These are phyloP conservation scores for Hyperoplus lanceolatus DNA, from an alignment of 2,797 vertebrate species.

Conservation along the genomic window DNA sequence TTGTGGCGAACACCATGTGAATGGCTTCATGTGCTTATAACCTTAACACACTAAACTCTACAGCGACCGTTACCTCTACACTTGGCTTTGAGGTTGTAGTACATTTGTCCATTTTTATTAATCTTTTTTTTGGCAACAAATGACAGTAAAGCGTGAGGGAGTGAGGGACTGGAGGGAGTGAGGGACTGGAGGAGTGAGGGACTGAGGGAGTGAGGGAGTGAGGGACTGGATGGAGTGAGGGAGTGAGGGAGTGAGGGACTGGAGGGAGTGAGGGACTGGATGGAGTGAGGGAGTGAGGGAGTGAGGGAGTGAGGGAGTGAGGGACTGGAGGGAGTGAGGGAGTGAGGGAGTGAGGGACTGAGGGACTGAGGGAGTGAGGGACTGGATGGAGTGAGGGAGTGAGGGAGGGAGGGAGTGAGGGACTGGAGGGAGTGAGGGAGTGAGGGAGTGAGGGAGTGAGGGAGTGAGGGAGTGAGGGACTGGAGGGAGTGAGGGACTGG, in stretches of 20 bases:
- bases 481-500: slow-evolving; percentile 6
- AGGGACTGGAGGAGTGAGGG: no score
- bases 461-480: not conserved
- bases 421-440: slow-evolving; percentile 5
- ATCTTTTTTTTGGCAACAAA: slow-evolving; percentile 38
- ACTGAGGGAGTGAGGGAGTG: no score
- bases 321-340: no score
- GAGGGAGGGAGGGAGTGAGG: not conserved
- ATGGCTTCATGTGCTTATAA: not conserved
- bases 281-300: not conserved
- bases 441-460: not conserved
- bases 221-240: no score
- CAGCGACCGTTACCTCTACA: not conserved
- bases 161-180: no score
- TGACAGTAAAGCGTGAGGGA: not conserved
- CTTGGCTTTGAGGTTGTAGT: slow-evolving; percentile 17
- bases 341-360: no score
- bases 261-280: no score
- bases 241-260: no score
- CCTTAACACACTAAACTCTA: not conserved
- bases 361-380: no score
- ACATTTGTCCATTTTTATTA: slow-evolving; percentile 41
- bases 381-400: slow-evolving; percentile 6
- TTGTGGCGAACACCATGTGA: not conserved
- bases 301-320: not conserved